These are phyloP conservation scores for Morone saxatilis DNA, from an alignment of 2,113 vertebrate species.

Conservation along the genomic window DNA sequence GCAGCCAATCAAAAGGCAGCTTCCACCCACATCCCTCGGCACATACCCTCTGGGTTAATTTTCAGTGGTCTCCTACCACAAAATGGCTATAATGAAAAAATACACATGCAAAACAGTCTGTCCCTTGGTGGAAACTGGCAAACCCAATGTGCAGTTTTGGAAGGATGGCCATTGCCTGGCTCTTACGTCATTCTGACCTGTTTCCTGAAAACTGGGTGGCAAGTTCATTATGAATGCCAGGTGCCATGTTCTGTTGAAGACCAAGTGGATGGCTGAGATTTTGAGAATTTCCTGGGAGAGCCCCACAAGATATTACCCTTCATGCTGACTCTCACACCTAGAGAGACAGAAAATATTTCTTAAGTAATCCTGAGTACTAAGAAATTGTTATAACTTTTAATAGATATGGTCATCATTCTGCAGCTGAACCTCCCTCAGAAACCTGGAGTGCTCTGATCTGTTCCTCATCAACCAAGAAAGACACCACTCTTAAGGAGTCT, in stretches of 20 bases:
- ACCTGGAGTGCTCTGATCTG: conserved; percentile 41
- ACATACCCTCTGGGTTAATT: conserved; percentile 42
- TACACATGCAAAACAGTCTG: conserved; percentile 39
- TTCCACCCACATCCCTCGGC: conserved; percentile 33
- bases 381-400: conserved; percentile 50
- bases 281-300: conserved; percentile 42
- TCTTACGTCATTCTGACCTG: conserved; percentile 32
- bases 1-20: conserved; percentile 63
- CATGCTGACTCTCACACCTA: background rate
- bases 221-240: conserved; percentile 56
- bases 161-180: conserved; percentile 33
- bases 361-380: conserved; percentile 5
- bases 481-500: conserved; percentile 21
- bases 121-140: conserved; percentile 52
- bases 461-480: conserved; percentile 27
- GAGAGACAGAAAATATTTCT: conserved; percentile 3
- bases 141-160: conserved; percentile 8
- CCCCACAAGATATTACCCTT: conserved; percentile 6
- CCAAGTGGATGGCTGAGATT: conserved; percentile 30
- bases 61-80: conserved; percentile 46
- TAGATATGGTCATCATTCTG: conserved; percentile 58
- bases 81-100: conserved; percentile 43
- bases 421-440: conserved; percentile 48
- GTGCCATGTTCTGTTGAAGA: conserved; percentile 27
- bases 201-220: conserved; percentile 34